phyloP scores from a whole-genome alignment of 2,113 vertebrate species.

The Rhynchopsitta pachyrhyncha region DNA sequence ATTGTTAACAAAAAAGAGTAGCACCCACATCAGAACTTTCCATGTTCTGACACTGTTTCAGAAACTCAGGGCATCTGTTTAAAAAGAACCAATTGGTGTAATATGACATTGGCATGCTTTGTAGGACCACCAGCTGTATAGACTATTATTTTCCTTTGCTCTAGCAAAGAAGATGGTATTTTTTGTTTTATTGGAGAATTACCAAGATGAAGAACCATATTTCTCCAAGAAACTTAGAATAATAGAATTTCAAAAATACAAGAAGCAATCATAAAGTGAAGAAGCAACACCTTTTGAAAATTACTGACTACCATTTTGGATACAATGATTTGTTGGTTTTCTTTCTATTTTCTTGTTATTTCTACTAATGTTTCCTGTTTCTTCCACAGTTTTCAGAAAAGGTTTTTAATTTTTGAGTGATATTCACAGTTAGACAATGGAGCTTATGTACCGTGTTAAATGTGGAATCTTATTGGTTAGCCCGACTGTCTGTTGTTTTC shows the following conservation, averaged over 20 bases:
- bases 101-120: not conserved
- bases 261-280: not conserved
- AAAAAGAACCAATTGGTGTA: not conserved
- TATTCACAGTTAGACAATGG: not conserved
- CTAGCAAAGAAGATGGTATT: not conserved
- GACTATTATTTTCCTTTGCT: not conserved
- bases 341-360: conserved; percentile 17
- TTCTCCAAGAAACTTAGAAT: conserved; percentile 47
- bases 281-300: conserved; percentile 32
- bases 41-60: not conserved
- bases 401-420: conserved; percentile 12
- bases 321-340: conserved; percentile 24
- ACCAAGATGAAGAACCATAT: not conserved
- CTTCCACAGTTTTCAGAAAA: conserved; percentile 19
- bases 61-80: not conserved
- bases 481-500: conserved; percentile 4
- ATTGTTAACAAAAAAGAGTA: not conserved
- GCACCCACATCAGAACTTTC: not conserved
- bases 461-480: not conserved
- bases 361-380: not conserved
- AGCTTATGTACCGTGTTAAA: not conserved
- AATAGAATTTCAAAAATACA: conserved; percentile 9
- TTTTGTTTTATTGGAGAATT: not conserved
- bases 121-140: not conserved
- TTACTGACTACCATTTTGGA: conserved; percentile 30